These are phyloP conservation scores for Drosophila punjabiensis DNA, from an alignment of 1,140 invertebrate species.

Conservation along the genomic window DNA sequence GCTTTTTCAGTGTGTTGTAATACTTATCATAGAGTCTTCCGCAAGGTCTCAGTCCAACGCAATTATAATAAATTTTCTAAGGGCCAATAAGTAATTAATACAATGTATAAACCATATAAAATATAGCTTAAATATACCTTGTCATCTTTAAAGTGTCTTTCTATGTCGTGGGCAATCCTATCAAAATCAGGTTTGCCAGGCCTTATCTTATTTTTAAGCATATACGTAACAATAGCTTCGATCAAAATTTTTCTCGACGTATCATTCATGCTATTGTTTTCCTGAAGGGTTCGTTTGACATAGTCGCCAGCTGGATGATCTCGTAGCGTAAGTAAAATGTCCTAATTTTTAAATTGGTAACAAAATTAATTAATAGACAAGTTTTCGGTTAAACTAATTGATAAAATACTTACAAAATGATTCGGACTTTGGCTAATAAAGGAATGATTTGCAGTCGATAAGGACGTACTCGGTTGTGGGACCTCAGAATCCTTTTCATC, in stretches of 20 bases:
- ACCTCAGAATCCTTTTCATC: neutral
- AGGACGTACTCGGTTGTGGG: neutral
- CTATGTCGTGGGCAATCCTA: neutral
- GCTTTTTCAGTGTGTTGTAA: conserved; percentile 6
- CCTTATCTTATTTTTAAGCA: conserved; percentile 1
- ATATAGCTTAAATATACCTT: neutral
- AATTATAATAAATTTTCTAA: conserved; percentile 12
- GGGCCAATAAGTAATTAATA: neutral
- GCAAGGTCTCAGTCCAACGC: neutral
- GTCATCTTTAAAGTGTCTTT: conserved; percentile 5
- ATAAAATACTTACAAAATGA: neutral
- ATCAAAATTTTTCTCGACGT: neutral
- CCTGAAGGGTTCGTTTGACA: neutral
- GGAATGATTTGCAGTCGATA: neutral
- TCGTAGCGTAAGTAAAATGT: neutral
- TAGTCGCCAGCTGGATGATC: neutral
- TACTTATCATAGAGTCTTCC: conserved; percentile 15
- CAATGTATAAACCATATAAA: neutral
- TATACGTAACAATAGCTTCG: conserved; percentile 6
- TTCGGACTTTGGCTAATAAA: no score
- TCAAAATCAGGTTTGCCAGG: neutral
- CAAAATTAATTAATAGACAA: no score
- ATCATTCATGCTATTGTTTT: conserved; percentile 1
- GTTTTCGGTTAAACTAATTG: no score
- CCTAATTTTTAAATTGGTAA: neutral